These are phyloP conservation scores for Drosophila mayaguana DNA, from an alignment of 2,888 invertebrate genomes.

Conservation along the genomic window DNA sequence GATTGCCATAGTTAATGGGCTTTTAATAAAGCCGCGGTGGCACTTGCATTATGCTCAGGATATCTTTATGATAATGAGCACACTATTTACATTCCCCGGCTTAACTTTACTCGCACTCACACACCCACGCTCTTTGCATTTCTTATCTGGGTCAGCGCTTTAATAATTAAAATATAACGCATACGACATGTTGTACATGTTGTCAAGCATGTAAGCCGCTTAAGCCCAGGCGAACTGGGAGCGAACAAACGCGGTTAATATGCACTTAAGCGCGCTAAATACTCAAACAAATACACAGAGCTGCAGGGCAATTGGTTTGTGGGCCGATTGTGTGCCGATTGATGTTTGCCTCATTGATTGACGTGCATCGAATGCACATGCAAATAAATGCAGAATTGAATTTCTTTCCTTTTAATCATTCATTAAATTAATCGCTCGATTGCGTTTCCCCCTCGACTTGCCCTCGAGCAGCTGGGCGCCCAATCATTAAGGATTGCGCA, in stretches of 20 bases:
- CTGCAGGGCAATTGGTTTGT: neutral
- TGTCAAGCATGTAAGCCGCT: constrained; percentile 66
- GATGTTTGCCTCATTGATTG: constrained; percentile 48
- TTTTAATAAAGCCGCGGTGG: constrained; percentile 44
- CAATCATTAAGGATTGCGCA: constrained; percentile 49
- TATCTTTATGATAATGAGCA: constrained; percentile 28
- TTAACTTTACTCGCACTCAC: neutral
- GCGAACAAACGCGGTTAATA: constrained; percentile 45
- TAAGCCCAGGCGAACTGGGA: constrained; percentile 40
- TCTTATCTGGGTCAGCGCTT: constrained; percentile 29
- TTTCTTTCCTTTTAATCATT: neutral
- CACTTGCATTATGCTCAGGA: constrained; percentile 25
- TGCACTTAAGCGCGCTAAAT: constrained; percentile 48
- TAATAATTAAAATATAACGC: constrained; percentile 68
- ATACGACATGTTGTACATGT: constrained; percentile 59
- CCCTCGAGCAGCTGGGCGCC: constrained; percentile 10
- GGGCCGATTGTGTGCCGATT: constrained; percentile 8
- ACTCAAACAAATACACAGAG: constrained; percentile 28
- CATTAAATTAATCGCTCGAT: constrained; percentile 13
- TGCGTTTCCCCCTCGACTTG: neutral
- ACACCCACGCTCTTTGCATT: neutral
- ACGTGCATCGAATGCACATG: neutral
- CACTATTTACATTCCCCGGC: constrained; percentile 28
- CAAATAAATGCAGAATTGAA: constrained; percentile 1
- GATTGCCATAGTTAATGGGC: constrained; percentile 41